These are phyloP conservation scores for Antechinus stuartii DNA, from an alignment of 2,113 vertebrate genomes.

Conservation along the genomic window DNA sequence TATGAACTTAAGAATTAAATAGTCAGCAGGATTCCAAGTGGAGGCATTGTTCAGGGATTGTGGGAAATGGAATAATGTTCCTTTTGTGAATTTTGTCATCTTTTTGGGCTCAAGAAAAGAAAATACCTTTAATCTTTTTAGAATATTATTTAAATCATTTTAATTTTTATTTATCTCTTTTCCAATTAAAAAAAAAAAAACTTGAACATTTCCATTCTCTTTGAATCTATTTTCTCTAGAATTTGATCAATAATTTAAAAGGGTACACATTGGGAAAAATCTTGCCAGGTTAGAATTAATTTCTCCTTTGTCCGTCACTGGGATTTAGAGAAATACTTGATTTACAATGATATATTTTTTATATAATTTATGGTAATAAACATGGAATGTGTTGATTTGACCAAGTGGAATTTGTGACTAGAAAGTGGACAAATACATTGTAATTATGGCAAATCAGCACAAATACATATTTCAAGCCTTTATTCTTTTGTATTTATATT, in stretches of 20 bases:
- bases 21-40: conserved; percentile 61
- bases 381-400: neutral
- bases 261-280: conserved; percentile 64
- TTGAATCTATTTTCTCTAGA: conserved; percentile 59
- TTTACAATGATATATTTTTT: conserved; percentile 47
- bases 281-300: conserved; percentile 76
- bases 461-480: neutral
- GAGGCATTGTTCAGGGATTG: conserved; percentile 63
- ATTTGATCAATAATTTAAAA: conserved; percentile 72
- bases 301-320: conserved; percentile 66
- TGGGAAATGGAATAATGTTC: conserved; percentile 55
- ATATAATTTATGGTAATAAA: conserved; percentile 2
- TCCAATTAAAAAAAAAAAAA: conserved; percentile 45
- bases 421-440: conserved; percentile 9
- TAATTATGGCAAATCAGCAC: conserved; percentile 30
- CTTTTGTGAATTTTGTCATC: conserved; percentile 65
- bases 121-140: conserved; percentile 76
- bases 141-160: conserved; percentile 64
- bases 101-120: conserved; percentile 57
- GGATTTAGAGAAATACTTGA: conserved; percentile 55
- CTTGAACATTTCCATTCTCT: conserved; percentile 48
- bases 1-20: conserved; percentile 52
- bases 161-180: conserved; percentile 60
- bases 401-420: conserved; percentile 23
- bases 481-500: neutral